Base-by-base conservation (phyloP, 2,113 vertebrate genomes). In the Brachyhypopomus occidentalis region DNA sequence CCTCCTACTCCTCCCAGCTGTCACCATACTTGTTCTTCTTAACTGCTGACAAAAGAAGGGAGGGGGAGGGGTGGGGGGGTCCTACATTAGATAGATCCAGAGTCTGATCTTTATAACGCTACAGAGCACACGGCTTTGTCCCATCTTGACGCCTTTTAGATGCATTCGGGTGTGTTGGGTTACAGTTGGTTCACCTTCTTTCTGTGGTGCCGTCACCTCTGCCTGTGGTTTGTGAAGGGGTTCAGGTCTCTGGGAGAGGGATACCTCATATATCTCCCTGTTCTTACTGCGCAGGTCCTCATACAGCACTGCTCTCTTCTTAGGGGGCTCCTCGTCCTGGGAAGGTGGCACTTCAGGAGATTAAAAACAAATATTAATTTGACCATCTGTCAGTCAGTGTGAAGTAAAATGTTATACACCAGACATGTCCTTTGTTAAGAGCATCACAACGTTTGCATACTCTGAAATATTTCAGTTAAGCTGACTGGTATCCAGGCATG, bases 11-110 rank as follows among this genome's bases (percentile, higher is more conserved):
- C 62, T 96, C 95, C 95, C 94, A 95, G 79, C 92, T 84, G 85
- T 96, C 95, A 86, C 95, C 95, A 6, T 96, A 96, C 84, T 94
- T 93, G 88, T 95, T 96, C 86, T 94, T 93, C 89, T 96, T 95
- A 81, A 86, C 95, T 95, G 87, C 60, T 86, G 74, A 30, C 8
- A 76, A 75, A 56, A 71, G 48, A 72, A 52, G 36, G 12, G 12
- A 52, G 12, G 12, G 14, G 12, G 14, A 48, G 12, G 3, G 12
- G 12, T 1, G 12, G 12, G 12, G 45, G 41, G 9, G 12, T 52
- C 45, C 12, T 52, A 83, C 17, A 45, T n/a, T 66, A 64, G 20
- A 23, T 7, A 20, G 45, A 2, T 14, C 12, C 8, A 52, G 45
- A 45, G 2, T 6, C 41, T 45, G 41, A 45, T 45, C 9, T 45